A percentile compares a stretch with the other conserved stretches of the same genome.
Evolutionary conservation across 2,797 vertebrate species (phyloP).

Genomic region (Enteromius mattozi): DNA sequence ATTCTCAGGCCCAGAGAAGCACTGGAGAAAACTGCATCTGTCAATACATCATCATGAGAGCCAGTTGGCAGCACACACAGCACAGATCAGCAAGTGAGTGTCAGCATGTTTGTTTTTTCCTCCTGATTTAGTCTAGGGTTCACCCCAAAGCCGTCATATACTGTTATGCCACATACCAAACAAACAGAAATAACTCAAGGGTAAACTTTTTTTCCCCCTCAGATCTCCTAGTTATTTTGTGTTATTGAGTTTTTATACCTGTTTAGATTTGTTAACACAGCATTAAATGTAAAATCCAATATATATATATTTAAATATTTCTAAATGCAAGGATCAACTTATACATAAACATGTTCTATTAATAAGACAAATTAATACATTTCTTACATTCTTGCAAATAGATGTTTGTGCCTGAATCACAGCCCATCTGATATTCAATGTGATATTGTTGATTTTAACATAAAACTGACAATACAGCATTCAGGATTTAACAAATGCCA

Average conservation of each 20-base stretch:
- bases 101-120: slow-evolving; percentile 69
- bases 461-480: not conserved
- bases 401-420: not conserved
- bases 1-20: slow-evolving; percentile 65
- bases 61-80: slow-evolving; percentile 69
- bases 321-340: not conserved
- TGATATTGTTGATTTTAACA: not conserved
- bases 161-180: slow-evolving; percentile 56
- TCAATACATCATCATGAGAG: slow-evolving; percentile 78
- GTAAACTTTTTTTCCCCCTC: not conserved
- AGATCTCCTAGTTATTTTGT: slow-evolving; percentile 41
- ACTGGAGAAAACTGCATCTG: slow-evolving; percentile 68
- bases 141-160: not conserved
- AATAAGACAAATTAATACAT: not conserved
- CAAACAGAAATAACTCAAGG: slow-evolving; percentile 52
- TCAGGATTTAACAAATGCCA: not conserved
- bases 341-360: not conserved
- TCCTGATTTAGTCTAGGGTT: slow-evolving; percentile 9
- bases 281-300: slow-evolving; percentile 8
- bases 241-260: slow-evolving; percentile 52
- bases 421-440: not conserved
- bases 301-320: too few species aligned
- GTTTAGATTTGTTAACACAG: slow-evolving; percentile 65
- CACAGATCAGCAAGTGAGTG: slow-evolving; percentile 64
- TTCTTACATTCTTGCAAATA: not conserved